Conservation (phyloP, 2,113 vertebrate species). For the Xiphias gladius region DNA sequence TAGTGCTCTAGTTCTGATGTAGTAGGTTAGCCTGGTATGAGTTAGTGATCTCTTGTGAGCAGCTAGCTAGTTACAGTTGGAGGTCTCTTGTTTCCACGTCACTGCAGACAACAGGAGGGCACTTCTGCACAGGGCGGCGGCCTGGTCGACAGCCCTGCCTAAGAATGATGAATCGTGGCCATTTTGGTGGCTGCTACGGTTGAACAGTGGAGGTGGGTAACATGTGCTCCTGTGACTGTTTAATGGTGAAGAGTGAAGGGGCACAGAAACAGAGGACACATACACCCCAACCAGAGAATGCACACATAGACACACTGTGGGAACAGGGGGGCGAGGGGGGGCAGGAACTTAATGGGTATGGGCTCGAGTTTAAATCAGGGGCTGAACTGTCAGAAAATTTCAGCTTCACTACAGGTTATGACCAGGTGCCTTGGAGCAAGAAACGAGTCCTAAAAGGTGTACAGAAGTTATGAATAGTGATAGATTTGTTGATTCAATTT, state of each 20-base stretch:
- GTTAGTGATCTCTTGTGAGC: conserved; percentile 72
- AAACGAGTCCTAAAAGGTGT: conserved; percentile 6
- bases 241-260: conserved; percentile 69
- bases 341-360: conserved; percentile 58
- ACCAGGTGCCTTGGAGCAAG: conserved; percentile 23
- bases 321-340: conserved; percentile 36
- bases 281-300: conserved; percentile 77
- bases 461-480: not conserved
- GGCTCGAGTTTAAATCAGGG: conserved; percentile 54
- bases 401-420: conserved; percentile 16
- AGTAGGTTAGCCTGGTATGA: conserved; percentile 78
- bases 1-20: conserved; percentile 84
- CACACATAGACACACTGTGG: conserved; percentile 78
- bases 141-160: conserved; percentile 25
- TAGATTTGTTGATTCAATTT: conserved; percentile 14
- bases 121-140: conserved; percentile 32
- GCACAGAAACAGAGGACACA: conserved; percentile 78
- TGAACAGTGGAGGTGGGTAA: conserved; percentile 45
- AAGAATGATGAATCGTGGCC: conserved; percentile 16
- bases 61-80: conserved; percentile 45
- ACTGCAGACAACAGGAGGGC: conserved; percentile 48
- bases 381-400: conserved; percentile 2
- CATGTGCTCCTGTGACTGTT: conserved; percentile 66
- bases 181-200: conserved; percentile 26
- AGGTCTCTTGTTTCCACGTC: conserved; percentile 45